phyloP scores from a whole-genome alignment of 1,140 invertebrate genomes.

The Drosophila sp. region DNA sequence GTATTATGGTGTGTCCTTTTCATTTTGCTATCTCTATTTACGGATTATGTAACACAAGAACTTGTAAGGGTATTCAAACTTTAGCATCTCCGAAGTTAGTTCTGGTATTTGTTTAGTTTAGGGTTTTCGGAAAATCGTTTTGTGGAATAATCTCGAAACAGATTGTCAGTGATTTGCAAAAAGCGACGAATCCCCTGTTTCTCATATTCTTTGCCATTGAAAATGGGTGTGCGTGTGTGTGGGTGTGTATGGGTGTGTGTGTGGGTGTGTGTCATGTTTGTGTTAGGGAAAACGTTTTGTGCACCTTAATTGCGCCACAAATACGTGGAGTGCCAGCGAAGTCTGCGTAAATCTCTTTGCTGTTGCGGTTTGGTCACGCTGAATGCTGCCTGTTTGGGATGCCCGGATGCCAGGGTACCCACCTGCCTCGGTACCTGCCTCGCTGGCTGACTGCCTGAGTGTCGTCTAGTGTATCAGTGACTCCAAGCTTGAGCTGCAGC shows the following conservation, averaged over 20 bases:
- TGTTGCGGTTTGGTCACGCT: slow-evolving; percentile 42
- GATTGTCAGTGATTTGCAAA: slow-evolving; percentile 35
- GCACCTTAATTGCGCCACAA: slow-evolving; percentile 63
- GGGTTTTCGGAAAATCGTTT: slow-evolving; percentile 10
- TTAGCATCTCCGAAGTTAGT: not conserved
- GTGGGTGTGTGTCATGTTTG: slow-evolving; percentile 30
- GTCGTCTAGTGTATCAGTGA: slow-evolving; percentile 7
- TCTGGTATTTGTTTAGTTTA: not conserved
- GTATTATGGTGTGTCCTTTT: too few relatives aligned
- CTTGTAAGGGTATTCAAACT: too few relatives aligned
- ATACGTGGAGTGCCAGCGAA: slow-evolving; percentile 50
- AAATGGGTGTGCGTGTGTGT: not conserved
- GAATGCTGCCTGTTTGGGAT: not conserved
- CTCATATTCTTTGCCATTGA: not conserved
- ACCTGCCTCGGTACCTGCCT: not conserved
- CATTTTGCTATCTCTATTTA: too few relatives aligned
- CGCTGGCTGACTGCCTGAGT: not conserved
- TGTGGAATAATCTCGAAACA: slow-evolving; percentile 11
- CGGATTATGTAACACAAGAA: too few relatives aligned
- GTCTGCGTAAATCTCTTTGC: slow-evolving; percentile 50
- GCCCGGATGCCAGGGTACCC: not conserved
- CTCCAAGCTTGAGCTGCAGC: not conserved
- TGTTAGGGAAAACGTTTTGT: slow-evolving; percentile 42
- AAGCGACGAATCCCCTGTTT: slow-evolving; percentile 6
- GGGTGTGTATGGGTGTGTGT: slow-evolving; percentile 12